A percentile compares a stretch with the other conserved stretches of the same genome.
phyloP scores from a whole-genome alignment of 2,888 invertebrate genomes.

The Heliconius charithonia region DNA sequence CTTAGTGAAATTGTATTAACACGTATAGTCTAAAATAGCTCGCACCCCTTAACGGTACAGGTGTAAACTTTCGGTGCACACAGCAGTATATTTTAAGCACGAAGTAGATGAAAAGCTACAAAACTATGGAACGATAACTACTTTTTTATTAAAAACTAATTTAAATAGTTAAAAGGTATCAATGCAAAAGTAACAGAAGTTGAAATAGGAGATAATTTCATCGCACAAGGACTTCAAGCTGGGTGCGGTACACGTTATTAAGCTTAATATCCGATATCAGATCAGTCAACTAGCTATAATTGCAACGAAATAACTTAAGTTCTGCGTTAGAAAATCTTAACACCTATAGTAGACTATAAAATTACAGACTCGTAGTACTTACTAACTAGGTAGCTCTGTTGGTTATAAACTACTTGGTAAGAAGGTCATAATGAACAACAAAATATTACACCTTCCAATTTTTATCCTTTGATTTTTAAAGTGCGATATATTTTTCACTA shows the following conservation, averaged over 20 bases:
- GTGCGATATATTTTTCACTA: not conserved
- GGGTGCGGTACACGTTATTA: constrained; percentile 40
- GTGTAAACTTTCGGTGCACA: constrained; percentile 3
- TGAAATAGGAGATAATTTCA: constrained; percentile 12
- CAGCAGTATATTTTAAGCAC: not conserved
- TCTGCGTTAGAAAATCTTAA: constrained; percentile 38
- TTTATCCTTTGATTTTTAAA: not conserved
- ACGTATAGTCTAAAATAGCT: constrained; percentile 26
- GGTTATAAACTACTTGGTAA: constrained; percentile 1
- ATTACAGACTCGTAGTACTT: constrained; percentile 1
- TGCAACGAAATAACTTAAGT: constrained; percentile 55
- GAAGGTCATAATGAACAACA: not conserved
- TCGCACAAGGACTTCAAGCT: constrained; percentile 25
- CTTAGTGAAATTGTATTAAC: constrained; percentile 27
- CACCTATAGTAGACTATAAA: constrained; percentile 21
- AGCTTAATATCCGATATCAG: constrained; percentile 60
- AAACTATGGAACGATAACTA: not conserved
- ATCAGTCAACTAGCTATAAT: constrained; percentile 65
- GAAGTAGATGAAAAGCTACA: not conserved
- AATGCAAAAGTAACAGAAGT: constrained; percentile 1
- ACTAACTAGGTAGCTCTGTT: constrained; percentile 9
- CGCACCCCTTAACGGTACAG: constrained; percentile 3
- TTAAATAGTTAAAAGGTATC: not conserved
- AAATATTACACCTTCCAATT: not conserved
- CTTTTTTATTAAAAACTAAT: not conserved